Conservation (phyloP, 2,888 invertebrate genomes). For the Luperina testacea region DNA sequence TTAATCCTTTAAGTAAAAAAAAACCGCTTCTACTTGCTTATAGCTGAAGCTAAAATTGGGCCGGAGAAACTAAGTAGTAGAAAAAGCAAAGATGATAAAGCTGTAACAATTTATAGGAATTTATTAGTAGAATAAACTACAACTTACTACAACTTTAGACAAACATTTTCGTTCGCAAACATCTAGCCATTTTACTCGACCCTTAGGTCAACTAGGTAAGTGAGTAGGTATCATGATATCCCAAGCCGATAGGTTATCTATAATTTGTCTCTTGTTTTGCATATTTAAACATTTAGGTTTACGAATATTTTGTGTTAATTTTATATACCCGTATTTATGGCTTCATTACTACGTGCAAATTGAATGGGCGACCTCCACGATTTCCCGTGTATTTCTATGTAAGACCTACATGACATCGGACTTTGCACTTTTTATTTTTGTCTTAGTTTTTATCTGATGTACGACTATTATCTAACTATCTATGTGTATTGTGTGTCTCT, state of each 20-base stretch:
- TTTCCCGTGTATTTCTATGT: conserved; percentile 6
- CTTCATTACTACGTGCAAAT: conserved; percentile 18
- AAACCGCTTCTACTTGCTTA: background rate
- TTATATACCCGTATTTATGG: conserved; percentile 14
- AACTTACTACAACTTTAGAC: background rate
- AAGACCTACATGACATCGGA: background rate
- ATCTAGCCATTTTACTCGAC: conserved; percentile 45
- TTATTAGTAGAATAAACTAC: background rate
- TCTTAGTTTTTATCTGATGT: too few species aligned
- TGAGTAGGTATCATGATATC: conserved; percentile 34
- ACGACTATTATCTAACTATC: too few species aligned
- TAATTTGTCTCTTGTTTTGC: conserved; percentile 44
- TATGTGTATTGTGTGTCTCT: too few species aligned
- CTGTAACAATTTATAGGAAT: background rate
- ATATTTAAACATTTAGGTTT: conserved; percentile 38
- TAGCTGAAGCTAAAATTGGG: background rate
- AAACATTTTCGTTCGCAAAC: conserved; percentile 33
- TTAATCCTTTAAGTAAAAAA: too few species aligned
- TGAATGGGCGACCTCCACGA: conserved; percentile 10
- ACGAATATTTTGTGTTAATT: conserved; percentile 28
- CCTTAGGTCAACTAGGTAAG: conserved; percentile 42
- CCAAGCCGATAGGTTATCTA: conserved; percentile 38
- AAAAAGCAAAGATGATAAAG: background rate
- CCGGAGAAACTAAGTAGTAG: background rate
- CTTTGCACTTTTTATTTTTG: too few species aligned